These are phyloP conservation scores for Brachypodius melanocephalos DNA, from an alignment of 2,113 vertebrate genomes.

Conservation along the genomic window DNA sequence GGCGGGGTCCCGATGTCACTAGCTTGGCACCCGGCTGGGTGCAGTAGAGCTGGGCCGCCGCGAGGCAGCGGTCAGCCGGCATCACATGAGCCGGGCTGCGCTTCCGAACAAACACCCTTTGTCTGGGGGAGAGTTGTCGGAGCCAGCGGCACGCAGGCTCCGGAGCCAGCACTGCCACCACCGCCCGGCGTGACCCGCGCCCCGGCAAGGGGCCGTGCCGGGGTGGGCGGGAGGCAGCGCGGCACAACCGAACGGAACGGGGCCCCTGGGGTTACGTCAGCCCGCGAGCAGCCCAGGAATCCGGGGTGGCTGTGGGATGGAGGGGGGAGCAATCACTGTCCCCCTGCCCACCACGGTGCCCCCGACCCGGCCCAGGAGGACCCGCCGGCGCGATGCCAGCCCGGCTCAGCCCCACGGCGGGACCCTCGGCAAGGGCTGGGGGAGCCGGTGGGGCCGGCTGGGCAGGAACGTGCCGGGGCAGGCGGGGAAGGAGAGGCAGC, in stretches of 20 bases:
- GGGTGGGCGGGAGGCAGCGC: neutral
- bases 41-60: fast-evolving
- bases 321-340: neutral
- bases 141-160: neutral
- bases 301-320: fast-evolving
- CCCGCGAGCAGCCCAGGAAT: neutral
- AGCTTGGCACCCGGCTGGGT: neutral
- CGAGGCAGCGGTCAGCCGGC: neutral
- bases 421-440: neutral
- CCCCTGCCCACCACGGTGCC: neutral
- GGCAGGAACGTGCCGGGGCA: neutral
- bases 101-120: constrained; percentile 14
- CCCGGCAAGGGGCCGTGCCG: fast-evolving
- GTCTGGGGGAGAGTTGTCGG: neutral
- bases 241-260: fast-evolving
- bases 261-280: neutral
- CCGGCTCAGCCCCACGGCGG: neutral
- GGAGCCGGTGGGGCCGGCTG: neutral
- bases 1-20: fast-evolving
- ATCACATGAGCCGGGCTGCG: neutral
- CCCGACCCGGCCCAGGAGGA: fast-evolving
- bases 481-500: neutral
- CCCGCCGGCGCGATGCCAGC: neutral
- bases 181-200: neutral
- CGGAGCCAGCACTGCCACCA: neutral